phyloP scores from a whole-genome alignment of 2,113 vertebrate genomes.

The Sceloporus tristichus region DNA sequence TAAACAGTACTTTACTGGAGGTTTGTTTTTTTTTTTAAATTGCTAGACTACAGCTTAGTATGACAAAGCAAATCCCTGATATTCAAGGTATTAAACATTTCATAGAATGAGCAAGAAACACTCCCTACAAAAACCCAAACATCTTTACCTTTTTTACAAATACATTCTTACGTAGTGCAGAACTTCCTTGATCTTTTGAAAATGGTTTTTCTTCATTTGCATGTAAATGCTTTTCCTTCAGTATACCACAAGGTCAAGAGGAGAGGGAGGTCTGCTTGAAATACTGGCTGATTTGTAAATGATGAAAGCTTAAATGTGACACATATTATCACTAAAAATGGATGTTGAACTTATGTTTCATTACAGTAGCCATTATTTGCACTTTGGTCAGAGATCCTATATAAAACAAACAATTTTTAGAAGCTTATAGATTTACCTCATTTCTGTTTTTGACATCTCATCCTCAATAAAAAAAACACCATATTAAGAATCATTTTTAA shows the following conservation, averaged over 20 bases:
- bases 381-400: slow-evolving; percentile 26
- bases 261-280: slow-evolving; percentile 33
- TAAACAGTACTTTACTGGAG: neutral
- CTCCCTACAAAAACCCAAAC: neutral
- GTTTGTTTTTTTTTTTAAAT: neutral
- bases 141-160: neutral
- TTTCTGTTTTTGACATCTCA: slow-evolving; percentile 48
- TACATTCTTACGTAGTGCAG: neutral
- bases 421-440: slow-evolving; percentile 50
- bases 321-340: slow-evolving; percentile 16
- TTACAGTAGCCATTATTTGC: neutral
- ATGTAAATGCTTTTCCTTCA: neutral
- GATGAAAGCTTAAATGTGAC: slow-evolving; percentile 30
- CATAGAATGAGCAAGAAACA: slow-evolving; percentile 6
- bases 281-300: slow-evolving; percentile 38
- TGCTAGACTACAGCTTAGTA: neutral
- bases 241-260: slow-evolving; percentile 23
- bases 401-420: neutral
- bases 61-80: slow-evolving; percentile 12
- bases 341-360: neutral
- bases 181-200: slow-evolving; percentile 20
- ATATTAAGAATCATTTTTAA: neutral
- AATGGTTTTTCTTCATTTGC: neutral
- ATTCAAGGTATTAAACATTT: fast-evolving
- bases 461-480: slow-evolving; percentile 49